These are phyloP conservation scores for Sciurus vulgaris DNA, from an alignment of 2,797 vertebrate species.

Conservation along the genomic window DNA sequence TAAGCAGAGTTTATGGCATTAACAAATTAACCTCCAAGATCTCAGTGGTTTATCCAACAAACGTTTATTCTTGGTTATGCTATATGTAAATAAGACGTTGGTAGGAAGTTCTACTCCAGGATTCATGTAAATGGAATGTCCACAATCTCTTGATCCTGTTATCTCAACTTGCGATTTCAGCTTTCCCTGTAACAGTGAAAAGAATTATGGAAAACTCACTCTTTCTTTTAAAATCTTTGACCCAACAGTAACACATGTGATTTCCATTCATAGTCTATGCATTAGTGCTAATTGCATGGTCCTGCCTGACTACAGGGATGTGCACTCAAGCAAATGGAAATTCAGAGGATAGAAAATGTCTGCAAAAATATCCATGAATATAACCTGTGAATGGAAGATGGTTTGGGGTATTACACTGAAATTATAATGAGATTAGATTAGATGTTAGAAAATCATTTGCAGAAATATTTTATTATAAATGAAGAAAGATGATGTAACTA, in stretches of 20 bases:
- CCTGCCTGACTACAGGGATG: background rate
- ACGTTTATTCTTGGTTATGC: background rate
- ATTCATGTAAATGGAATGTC: background rate
- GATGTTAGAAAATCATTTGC: background rate
- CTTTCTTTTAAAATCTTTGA: constrained; percentile 57
- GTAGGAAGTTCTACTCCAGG: background rate
- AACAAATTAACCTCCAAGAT: background rate
- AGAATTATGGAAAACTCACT: background rate
- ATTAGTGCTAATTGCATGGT: background rate
- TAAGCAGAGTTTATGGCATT: background rate
- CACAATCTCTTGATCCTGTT: background rate
- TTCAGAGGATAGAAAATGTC: background rate
- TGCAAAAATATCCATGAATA: background rate
- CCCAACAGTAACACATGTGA: background rate
- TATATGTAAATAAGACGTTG: background rate
- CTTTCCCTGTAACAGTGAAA: background rate
- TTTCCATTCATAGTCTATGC: background rate
- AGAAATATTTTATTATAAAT: constrained; percentile 29
- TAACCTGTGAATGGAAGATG: background rate
- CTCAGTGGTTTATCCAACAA: background rate
- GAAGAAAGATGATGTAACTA: background rate
- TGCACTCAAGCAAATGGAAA: constrained; percentile 7
- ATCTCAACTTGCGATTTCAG: background rate
- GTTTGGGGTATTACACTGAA: background rate
- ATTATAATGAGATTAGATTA: background rate